A percentile compares a stretch with the other conserved stretches of the same genome.
Conservation (phyloP, 2,797 vertebrate species). For the Cuniculus paca region DNA sequence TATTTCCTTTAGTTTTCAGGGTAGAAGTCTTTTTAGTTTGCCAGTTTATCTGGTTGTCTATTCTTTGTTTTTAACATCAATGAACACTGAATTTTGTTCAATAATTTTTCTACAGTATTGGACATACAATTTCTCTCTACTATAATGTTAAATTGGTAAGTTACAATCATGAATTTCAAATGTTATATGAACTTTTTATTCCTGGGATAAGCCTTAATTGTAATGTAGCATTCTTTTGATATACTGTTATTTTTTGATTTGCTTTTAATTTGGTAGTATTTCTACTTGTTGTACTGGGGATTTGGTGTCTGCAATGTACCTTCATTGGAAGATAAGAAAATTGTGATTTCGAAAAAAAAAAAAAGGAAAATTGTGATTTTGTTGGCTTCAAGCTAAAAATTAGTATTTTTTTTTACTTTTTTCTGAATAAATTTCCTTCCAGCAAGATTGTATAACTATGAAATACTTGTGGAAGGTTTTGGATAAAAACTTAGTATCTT, state of each 20-base stretch:
- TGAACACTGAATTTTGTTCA: not conserved
- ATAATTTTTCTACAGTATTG: not conserved
- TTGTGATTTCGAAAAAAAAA: too few species aligned
- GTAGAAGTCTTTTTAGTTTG: not conserved
- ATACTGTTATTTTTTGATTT: not conserved
- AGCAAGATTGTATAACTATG: not conserved
- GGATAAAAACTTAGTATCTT: not conserved
- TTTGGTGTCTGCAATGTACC: not conserved
- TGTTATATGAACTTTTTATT: not conserved
- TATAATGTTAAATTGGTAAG: not conserved
- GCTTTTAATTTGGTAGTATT: not conserved
- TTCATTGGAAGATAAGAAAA: slow-evolving; percentile 1
- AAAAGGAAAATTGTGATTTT: not conserved
- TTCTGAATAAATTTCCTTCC: not conserved
- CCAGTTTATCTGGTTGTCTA: not conserved
- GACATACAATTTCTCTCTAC: not conserved
- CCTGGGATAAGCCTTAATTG: not conserved
- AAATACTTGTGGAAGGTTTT: not conserved
- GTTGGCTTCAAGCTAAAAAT: not conserved
- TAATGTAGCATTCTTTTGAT: not conserved
- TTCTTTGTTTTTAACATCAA: not conserved
- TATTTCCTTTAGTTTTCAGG: not conserved
- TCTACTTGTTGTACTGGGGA: not conserved
- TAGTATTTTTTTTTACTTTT: not conserved
- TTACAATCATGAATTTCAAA: not conserved